Evolutionary conservation across 2,113 vertebrate genomes (phyloP), one percentile per base, ranked within the genome.

Genomic region (Circaetus gallicus): DNA sequence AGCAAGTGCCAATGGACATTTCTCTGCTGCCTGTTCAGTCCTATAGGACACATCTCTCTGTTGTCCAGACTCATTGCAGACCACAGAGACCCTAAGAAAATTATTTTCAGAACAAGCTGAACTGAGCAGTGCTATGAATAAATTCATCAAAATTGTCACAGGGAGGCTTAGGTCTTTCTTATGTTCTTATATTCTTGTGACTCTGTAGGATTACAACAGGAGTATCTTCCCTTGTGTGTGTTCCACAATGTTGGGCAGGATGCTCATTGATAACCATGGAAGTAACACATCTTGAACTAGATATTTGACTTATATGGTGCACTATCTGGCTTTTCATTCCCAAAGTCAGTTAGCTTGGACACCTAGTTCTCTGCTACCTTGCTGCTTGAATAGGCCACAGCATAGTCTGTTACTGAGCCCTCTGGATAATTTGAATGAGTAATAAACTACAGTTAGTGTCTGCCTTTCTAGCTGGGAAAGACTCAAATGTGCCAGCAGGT

Each of bases 331-430:
- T 55, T 67, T 91, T 63, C 6, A 32, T 82, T 62, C 36, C 24
- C 13, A 66, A 18, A 47, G 9, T 6, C 5, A 10, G 1, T 34
- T 43, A 31, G 2, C 12, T 13, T 70, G 59, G 11, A 81, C 32
- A 78, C 3, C 3, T 49, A 19, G 17, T 61, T 38, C 18, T 93
- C 76, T 92, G 10, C 10, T 76, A 40, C 66, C 13, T 88, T 76
- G 43, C 22, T 69, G 8, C 26, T 65, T 61, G 32, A 82, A 69
- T 4, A 80, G 38, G 31, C 2, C 29, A 32, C 18, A n/a, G 13
- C 0, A 0, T 6, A 36, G 31, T 13, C 36, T 61, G 13, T 28
- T 53, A 47, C 5, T 52, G 12, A 76, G 18, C 2, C 29, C 6
- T 47, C 16, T 56, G 43, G 28, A 53, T 52, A 72, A 65, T 61